A percentile compares a stretch with the other conserved stretches of the same genome.
These are phyloP conservation scores for Aphidius colemani DNA, from an alignment of 2,888 invertebrate species.

Conservation along the genomic window DNA sequence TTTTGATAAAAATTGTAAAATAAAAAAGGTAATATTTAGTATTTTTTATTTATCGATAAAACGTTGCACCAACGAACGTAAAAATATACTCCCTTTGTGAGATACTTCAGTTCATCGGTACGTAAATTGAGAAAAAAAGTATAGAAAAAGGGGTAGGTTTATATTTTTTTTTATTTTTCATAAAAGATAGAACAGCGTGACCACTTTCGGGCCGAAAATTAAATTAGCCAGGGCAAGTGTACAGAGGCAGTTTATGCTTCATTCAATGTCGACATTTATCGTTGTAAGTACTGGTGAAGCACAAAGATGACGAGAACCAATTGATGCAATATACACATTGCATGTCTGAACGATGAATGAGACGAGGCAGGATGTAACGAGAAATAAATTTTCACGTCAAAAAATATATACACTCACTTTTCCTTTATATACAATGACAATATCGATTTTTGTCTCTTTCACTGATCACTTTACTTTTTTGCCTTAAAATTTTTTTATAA, in stretches of 20 bases:
- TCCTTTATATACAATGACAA: constrained; percentile 4
- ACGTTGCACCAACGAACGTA: constrained; percentile 32
- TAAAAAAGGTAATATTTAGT: no score
- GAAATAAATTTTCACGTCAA: neutral
- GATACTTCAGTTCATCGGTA: constrained; percentile 33
- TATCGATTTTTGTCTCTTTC: constrained; percentile 22
- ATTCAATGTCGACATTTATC: constrained; percentile 27
- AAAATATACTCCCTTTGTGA: constrained; percentile 40
- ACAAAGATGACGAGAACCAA: constrained; percentile 20
- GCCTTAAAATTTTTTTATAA: neutral
- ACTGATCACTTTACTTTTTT: constrained; percentile 10
- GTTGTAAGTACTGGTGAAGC: constrained; percentile 21
- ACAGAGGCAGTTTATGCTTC: neutral
- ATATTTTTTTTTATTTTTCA: no score
- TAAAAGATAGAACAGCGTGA: constrained; percentile 30
- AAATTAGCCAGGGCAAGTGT: constrained; percentile 31
- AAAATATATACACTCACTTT: neutral
- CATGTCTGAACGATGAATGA: no score
- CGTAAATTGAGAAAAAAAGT: constrained; percentile 33
- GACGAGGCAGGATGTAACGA: no score
- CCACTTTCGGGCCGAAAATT: constrained; percentile 41
- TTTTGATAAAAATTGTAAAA: no score
- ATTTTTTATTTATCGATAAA: constrained; percentile 23
- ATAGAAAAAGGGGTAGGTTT: constrained; percentile 13
- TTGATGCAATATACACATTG: neutral